Percentiles rank a stretch among this genome's conserved stretches.
Conservation (phyloP, 1,140 invertebrate genomes). For the Monochamus saltuarius region DNA sequence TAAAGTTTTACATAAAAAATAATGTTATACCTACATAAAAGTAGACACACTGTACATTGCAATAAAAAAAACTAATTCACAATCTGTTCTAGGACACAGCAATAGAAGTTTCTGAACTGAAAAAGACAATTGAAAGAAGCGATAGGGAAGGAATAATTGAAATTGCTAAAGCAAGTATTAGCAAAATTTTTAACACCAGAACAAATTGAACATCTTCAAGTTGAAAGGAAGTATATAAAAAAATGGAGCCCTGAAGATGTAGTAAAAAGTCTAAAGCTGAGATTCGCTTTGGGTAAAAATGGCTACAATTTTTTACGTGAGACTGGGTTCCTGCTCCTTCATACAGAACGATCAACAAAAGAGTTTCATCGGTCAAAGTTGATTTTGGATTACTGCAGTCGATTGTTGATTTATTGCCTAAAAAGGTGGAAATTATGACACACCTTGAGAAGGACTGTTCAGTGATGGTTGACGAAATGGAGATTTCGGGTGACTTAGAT, state of each 20-base stretch:
- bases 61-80: background rate
- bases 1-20: no score
- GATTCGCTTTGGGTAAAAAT: constrained; percentile 7
- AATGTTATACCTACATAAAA: background rate
- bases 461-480: constrained; percentile 9
- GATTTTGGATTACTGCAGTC: constrained; percentile 3
- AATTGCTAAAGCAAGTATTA: no score
- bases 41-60: background rate
- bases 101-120: no score
- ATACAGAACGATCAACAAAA: constrained; percentile 7
- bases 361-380: constrained; percentile 1
- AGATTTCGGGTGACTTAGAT: constrained; percentile 10
- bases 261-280: background rate
- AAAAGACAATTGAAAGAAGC: no score
- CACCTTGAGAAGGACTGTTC: constrained; percentile 3
- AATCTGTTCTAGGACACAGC: no score
- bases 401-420: constrained; percentile 3
- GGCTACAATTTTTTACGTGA: constrained; percentile 7
- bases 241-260: constrained; percentile 7
- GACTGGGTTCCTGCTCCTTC: constrained; percentile 3
- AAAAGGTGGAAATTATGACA: constrained; percentile 2
- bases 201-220: no score
- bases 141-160: no score
- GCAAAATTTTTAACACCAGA: no score
- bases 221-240: background rate